Conservation (phyloP, 2,888 invertebrate species). For the Asteroscopus sphinx region DNA sequence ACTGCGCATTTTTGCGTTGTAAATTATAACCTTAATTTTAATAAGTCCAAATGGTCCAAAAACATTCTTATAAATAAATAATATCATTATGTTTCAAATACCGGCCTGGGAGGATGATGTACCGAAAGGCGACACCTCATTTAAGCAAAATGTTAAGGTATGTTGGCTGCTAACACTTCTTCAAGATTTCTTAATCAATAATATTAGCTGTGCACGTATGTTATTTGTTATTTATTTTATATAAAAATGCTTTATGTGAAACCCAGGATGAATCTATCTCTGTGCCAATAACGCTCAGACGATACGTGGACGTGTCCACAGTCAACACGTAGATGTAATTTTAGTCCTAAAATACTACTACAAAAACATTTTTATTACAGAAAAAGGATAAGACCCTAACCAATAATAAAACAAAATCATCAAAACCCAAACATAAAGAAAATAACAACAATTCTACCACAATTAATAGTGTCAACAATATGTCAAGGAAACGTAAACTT, state of each 20-base stretch:
- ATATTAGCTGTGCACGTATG: not conserved
- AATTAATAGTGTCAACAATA: slow-evolving; percentile 23
- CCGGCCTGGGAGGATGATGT: slow-evolving; percentile 76
- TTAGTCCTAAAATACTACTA: not conserved
- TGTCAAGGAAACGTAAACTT: slow-evolving; percentile 42
- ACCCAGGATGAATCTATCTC: no score
- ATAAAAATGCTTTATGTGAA: no score
- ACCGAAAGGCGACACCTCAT: slow-evolving; percentile 60
- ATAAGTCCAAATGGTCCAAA: not conserved
- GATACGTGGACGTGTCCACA: no score
- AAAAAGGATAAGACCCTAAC: slow-evolving; percentile 30
- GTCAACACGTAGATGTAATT: no score
- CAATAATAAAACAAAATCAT: slow-evolving; percentile 7
- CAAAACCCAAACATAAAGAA: slow-evolving; percentile 33
- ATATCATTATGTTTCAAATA: slow-evolving; percentile 69
- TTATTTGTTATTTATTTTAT: no score
- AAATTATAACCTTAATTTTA: slow-evolving; percentile 32
- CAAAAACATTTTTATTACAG: slow-evolving; percentile 15
- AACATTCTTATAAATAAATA: not conserved
- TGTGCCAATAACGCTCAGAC: no score
- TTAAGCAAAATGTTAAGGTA: slow-evolving; percentile 63
- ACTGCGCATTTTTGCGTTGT: no score
- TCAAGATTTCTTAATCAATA: not conserved
- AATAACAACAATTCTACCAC: slow-evolving; percentile 28
- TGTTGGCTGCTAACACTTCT: not conserved